Percentiles rank a stretch among this genome's conserved stretches.
These are phyloP conservation scores for Melanotaenia boesemani DNA, from an alignment of 2,797 vertebrate genomes.

Conservation along the genomic window DNA sequence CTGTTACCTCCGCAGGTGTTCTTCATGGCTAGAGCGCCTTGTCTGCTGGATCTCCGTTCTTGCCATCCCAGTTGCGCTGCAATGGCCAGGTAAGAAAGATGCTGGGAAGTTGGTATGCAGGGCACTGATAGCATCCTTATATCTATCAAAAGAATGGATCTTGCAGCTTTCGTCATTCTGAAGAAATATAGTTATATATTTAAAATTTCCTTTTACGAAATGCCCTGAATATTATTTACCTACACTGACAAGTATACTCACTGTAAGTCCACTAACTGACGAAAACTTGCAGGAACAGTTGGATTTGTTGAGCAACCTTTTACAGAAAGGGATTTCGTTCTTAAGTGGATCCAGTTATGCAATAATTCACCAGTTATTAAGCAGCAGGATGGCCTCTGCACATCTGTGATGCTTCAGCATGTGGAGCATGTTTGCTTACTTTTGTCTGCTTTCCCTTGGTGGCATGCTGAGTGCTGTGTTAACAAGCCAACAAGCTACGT, in stretches of 20 bases:
- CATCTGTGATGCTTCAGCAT: background rate
- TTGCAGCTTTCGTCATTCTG: too few species aligned
- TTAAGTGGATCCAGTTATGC: too few species aligned
- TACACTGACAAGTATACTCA: too few species aligned
- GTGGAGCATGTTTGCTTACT: background rate
- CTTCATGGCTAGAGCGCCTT: slow-evolving; percentile 68
- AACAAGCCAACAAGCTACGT: background rate
- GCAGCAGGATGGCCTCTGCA: background rate
- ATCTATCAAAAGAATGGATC: too few species aligned
- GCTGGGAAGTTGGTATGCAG: background rate
- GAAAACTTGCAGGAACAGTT: too few species aligned
- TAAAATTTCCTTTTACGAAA: too few species aligned
- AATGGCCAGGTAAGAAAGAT: slow-evolving; percentile 78
- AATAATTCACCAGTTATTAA: background rate
- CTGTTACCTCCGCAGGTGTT: slow-evolving; percentile 79
- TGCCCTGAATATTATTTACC: too few species aligned
- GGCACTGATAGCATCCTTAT: background rate
- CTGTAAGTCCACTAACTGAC: too few species aligned
- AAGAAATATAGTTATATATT: too few species aligned
- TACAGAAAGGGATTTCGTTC: too few species aligned
- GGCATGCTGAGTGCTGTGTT: background rate
- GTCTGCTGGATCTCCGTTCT: slow-evolving; percentile 74
- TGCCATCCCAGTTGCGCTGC: slow-evolving; percentile 63
- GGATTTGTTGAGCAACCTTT: too few species aligned
- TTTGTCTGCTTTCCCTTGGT: background rate